Percentiles rank a stretch among this genome's conserved stretches.
Evolutionary conservation across 2,888 invertebrate genomes (phyloP).

Genomic region (Brenthis daphne): DNA sequence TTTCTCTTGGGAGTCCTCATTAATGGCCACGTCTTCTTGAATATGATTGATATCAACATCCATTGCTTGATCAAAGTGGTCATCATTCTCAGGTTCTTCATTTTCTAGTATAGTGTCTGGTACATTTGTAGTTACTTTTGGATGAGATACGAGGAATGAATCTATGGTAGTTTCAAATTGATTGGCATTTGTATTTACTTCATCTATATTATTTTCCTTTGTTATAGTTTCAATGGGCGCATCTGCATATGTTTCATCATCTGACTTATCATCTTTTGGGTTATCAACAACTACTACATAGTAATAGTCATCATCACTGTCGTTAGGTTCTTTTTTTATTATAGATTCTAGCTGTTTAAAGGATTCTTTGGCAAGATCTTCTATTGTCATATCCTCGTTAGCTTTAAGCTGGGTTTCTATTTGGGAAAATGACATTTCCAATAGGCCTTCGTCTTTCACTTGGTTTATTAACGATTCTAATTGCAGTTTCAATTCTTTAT

Average conservation of each 20-base stretch:
- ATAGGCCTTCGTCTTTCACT: slow-evolving; percentile 42
- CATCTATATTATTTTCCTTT: slow-evolving; percentile 5
- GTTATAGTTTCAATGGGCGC: slow-evolving; percentile 3
- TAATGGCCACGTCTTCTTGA: slow-evolving; percentile 48
- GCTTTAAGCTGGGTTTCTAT: slow-evolving; percentile 41
- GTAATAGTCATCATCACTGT: slow-evolving; percentile 75
- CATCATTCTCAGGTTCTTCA: slow-evolving; percentile 66
- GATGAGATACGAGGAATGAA: slow-evolving; percentile 64
- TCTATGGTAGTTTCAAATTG: slow-evolving; percentile 63
- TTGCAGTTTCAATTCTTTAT: slow-evolving; percentile 66
- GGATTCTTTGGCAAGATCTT: slow-evolving; percentile 62
- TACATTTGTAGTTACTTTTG: slow-evolving; percentile 65
- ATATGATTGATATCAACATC: slow-evolving; percentile 53
- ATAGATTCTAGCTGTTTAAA: slow-evolving; percentile 68
- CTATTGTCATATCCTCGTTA: slow-evolving; percentile 44
- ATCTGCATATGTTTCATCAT: slow-evolving; percentile 17
- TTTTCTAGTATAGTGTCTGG: slow-evolving; percentile 74
- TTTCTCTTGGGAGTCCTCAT: slow-evolving; percentile 45
- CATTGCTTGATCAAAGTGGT: slow-evolving; percentile 50
- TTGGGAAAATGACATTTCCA: slow-evolving; percentile 30
- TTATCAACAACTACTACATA: slow-evolving; percentile 77
- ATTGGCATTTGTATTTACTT: slow-evolving; percentile 30
- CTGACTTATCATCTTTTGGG: slow-evolving; percentile 50
- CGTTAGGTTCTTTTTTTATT: slow-evolving; percentile 68
- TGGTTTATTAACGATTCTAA: slow-evolving; percentile 54